Conservation (phyloP, 53 echinoderm and acorn worm species). For the Luidia sarsii region DNA sequence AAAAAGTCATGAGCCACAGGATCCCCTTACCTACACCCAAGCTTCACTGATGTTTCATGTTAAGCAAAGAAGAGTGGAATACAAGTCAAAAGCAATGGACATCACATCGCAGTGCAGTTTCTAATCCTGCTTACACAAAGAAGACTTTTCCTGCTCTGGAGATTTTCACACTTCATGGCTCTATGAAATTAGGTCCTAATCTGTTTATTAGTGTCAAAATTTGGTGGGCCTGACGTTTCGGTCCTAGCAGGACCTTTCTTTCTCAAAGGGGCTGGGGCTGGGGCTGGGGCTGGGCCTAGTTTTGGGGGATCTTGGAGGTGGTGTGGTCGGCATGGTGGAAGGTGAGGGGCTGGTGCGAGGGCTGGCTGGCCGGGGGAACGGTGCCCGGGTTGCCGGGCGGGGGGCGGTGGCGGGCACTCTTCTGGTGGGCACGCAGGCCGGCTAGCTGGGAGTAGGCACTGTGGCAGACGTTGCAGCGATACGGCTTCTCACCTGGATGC, state of each 20-base stretch:
- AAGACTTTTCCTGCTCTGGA: too few relatives aligned
- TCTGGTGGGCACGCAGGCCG: conserved; percentile 95
- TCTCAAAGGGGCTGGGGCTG: too few relatives aligned
- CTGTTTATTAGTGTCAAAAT: not conserved
- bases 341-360: conserved; percentile 36
- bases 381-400: conserved; percentile 39
- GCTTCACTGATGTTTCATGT: too few relatives aligned
- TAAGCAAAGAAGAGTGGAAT: too few relatives aligned
- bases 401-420: conserved; percentile 97
- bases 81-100: too few relatives aligned
- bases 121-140: too few relatives aligned
- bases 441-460: conserved; percentile 99
- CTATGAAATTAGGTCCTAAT: not conserved
- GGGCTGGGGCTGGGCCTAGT: not conserved
- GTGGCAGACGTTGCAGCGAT: conserved; percentile 93
- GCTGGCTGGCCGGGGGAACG: conserved; percentile 24
- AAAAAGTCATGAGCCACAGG: too few relatives aligned
- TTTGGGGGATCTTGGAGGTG: conserved; percentile 42
- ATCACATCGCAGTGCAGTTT: too few relatives aligned
- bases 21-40: too few relatives aligned
- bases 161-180: too few relatives aligned
- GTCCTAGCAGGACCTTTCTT: too few relatives aligned
- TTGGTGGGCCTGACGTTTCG: too few relatives aligned
- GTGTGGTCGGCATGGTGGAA: conserved; percentile 38
- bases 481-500: conserved; percentile 94